phyloP scores from a whole-genome alignment of 2,797 vertebrate genomes.

The Atherinosoma microstoma region DNA sequence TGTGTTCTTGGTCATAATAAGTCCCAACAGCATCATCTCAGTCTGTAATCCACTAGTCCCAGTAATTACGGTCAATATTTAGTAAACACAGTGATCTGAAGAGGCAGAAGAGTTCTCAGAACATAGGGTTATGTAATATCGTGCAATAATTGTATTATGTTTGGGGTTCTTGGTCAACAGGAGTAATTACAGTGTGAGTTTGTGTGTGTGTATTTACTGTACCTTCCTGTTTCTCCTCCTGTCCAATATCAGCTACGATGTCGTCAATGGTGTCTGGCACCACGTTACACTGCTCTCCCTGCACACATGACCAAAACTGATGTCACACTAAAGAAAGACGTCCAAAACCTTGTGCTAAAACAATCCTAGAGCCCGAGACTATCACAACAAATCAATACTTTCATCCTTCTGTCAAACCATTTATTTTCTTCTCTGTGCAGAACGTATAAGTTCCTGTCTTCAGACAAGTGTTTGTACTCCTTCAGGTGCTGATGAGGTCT shows the following conservation, averaged over 20 bases:
- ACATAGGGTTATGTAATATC: constrained; percentile 9
- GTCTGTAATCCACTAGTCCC: background rate
- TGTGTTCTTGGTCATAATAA: constrained; percentile 29
- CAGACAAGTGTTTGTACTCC: background rate
- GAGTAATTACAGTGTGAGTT: background rate
- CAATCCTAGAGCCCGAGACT: background rate
- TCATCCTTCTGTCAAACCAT: background rate
- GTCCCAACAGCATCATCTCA: constrained; percentile 1
- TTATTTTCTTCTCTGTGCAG: background rate
- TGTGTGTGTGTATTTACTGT: constrained; percentile 26
- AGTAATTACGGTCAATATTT: constrained; percentile 24
- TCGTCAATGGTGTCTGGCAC: constrained; percentile 95
- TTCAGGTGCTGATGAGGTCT: background rate
- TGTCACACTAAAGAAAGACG: background rate
- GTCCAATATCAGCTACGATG: constrained; percentile 93
- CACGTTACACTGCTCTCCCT: constrained; percentile 97
- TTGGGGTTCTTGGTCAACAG: background rate
- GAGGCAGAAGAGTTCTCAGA: constrained; percentile 15
- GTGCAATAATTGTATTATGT: background rate
- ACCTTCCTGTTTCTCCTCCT: constrained; percentile 94
- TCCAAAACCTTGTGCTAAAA: background rate
- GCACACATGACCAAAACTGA: constrained; percentile 41
- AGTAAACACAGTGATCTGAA: constrained; percentile 19
- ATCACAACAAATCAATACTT: background rate
- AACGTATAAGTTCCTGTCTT: too few relatives aligned